Evolutionary conservation across 2,888 invertebrate genomes (phyloP).

Genomic region (Ormyrus labotus): DNA sequence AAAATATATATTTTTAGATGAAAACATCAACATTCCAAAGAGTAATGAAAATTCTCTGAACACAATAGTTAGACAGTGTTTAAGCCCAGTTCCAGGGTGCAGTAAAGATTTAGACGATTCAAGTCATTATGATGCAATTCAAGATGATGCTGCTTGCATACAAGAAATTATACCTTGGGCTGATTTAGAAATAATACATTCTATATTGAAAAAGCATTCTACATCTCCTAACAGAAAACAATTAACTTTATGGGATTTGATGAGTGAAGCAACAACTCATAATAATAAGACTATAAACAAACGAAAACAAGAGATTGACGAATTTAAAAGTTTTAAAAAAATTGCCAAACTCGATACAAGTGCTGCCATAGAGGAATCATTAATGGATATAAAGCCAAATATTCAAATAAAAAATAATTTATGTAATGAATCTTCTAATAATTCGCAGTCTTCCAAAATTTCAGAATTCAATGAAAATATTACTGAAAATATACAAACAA

Average conservation of each 20-base stretch:
- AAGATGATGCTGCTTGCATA: conserved; percentile 39
- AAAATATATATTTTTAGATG: background rate
- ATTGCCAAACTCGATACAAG: conserved; percentile 8
- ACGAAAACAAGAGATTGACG: conserved; percentile 20
- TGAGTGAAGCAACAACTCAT: conserved; percentile 30
- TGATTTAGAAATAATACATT: conserved; percentile 41
- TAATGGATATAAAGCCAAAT: conserved; percentile 8
- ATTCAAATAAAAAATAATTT: background rate
- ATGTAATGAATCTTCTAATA: conserved; percentile 35
- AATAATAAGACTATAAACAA: background rate
- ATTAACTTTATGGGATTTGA: conserved; percentile 63
- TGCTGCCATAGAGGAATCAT: conserved; percentile 22
- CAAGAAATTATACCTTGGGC: conserved; percentile 58
- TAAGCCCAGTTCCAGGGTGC: conserved; percentile 63
- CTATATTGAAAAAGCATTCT: conserved; percentile 49
- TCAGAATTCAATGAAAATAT: conserved; percentile 14
- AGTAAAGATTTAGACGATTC: conserved; percentile 62
- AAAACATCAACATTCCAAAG: background rate
- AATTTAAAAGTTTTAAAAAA: conserved; percentile 14
- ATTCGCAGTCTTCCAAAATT: conserved; percentile 38
- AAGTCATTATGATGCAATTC: conserved; percentile 9
- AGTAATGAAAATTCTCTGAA: conserved; percentile 18
- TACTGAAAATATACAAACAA: conserved; percentile 1
- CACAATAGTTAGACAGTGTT: background rate
- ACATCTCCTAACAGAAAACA: conserved; percentile 57